A percentile compares a stretch with the other conserved stretches of the same genome.
phyloP scores from a whole-genome alignment of 92 coral and sea anemone species.

The Zoanthus solanderi region DNA sequence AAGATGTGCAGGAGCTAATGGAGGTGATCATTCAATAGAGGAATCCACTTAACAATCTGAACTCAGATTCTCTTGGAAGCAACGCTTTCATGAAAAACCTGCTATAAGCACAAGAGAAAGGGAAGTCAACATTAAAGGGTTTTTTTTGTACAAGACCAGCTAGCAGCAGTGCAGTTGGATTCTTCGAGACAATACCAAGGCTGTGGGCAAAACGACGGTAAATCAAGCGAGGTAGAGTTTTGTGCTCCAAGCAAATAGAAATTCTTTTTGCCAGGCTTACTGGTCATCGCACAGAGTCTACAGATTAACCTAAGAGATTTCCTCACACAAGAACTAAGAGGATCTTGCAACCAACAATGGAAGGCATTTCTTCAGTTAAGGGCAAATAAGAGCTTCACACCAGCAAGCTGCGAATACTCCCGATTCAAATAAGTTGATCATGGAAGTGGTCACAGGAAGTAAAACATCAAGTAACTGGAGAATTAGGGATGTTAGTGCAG shows the following conservation, averaged over 20 bases:
- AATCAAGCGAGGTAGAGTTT: conserved; percentile 39
- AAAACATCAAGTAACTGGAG: background rate
- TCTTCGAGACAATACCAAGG: conserved; percentile 69
- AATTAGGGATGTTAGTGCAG: background rate
- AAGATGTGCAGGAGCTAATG: conserved; percentile 45
- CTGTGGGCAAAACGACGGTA: conserved; percentile 28
- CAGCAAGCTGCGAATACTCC: background rate
- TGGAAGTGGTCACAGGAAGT: background rate
- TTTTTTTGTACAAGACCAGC: conserved; percentile 52
- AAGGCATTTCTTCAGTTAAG: too few relatives aligned
- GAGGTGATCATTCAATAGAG: too few relatives aligned
- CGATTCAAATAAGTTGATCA: background rate
- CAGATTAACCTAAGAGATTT: conserved; percentile 62
- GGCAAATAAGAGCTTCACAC: background rate
- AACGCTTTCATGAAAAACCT: conserved; percentile 49
- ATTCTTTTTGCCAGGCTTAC: conserved; percentile 61
- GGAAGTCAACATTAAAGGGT: conserved; percentile 16
- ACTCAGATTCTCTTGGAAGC: conserved; percentile 65
- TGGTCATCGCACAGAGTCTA: conserved; percentile 72
- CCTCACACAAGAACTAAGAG: conserved; percentile 71
- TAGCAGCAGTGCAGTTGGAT: conserved; percentile 50
- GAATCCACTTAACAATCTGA: conserved; percentile 65
- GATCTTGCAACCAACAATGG: conserved; percentile 69
- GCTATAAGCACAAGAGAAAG: conserved; percentile 60
- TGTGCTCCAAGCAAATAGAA: conserved; percentile 64